Base-by-base conservation (phyloP, 2,797 vertebrate genomes). In the Orientallactaga sibirica region DNA sequence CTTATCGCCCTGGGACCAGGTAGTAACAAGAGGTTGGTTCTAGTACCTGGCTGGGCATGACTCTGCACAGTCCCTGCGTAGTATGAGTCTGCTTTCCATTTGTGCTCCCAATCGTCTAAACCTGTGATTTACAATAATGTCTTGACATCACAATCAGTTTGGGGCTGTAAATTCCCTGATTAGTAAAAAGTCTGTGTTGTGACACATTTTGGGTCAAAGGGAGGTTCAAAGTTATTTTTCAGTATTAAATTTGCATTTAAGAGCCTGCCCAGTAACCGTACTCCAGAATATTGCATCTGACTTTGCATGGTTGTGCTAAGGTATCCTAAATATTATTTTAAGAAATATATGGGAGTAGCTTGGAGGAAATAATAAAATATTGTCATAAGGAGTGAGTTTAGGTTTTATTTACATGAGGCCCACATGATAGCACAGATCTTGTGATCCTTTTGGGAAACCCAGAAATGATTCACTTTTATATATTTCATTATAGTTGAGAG, bases 1-100 rank as follows among this genome's bases (percentile, higher is more conserved):
- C 94, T 97, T 94, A 97, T 97, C 93, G 81, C 96, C 97, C 94
- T 97, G 97, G 97, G 98, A 98, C 96, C 67, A 64, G 87, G 93
- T 95, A 98, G 98, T 97, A 97, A 98, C 96, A 96, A 97, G 97
- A 97, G 96, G 97, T 97, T 96, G 97, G 96, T 96, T 97, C 96
- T 95, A 96, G 76, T 97, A 98, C 96, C 96, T 97, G 96, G 43
- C 96, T 97, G 96, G 62, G 79, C 20, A 2, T 78, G 94, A 61
- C 97, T 95, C 27, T 41, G 68, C 0, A 0, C 71, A 95, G 96
- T 93, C 95, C 62, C 25, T 90, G 95, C 94, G 96, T 97, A 97
- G 96, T 93, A 95, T 96, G 84, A 86, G 41, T 83, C 91, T 97
- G 80, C 86, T 97, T 97, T 95, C 83, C 93, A 96, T 97, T 96